These are phyloP conservation scores for Pollimyrus isidori DNA, from an alignment of 2,113 vertebrate genomes.

Conservation along the genomic window DNA sequence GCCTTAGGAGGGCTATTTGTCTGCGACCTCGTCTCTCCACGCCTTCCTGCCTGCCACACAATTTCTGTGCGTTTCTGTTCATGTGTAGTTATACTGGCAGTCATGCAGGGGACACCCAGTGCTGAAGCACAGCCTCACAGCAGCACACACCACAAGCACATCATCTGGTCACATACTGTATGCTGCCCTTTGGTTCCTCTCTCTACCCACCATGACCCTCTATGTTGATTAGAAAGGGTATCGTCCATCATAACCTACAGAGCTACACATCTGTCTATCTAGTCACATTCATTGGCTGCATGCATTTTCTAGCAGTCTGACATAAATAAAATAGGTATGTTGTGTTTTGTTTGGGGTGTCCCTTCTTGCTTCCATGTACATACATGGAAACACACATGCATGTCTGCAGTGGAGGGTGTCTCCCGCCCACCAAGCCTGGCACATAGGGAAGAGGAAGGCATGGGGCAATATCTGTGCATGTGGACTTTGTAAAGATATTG, in stretches of 20 bases:
- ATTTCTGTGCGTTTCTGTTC: background rate
- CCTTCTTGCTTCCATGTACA: background rate
- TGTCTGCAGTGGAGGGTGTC: background rate
- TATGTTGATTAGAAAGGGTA: background rate
- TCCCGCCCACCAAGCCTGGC: background rate
- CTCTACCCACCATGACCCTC: background rate
- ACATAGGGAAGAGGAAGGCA: background rate
- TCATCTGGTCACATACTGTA: background rate
- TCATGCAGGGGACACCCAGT: background rate
- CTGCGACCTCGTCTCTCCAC: background rate
- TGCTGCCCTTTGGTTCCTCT: background rate
- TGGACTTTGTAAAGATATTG: background rate
- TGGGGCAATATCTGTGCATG: background rate
- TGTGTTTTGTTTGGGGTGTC: background rate
- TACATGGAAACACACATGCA: background rate
- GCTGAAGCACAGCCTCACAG: background rate
- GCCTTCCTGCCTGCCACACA: background rate
- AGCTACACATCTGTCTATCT: background rate
- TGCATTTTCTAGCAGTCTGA: background rate
- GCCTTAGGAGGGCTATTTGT: background rate
- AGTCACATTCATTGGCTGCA: background rate
- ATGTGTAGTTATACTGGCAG: background rate
- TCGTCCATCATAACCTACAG: background rate
- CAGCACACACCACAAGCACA: background rate
- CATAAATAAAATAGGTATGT: background rate